Base-by-base conservation (phyloP, 2,888 invertebrate genomes). In the Philereme transversata region DNA sequence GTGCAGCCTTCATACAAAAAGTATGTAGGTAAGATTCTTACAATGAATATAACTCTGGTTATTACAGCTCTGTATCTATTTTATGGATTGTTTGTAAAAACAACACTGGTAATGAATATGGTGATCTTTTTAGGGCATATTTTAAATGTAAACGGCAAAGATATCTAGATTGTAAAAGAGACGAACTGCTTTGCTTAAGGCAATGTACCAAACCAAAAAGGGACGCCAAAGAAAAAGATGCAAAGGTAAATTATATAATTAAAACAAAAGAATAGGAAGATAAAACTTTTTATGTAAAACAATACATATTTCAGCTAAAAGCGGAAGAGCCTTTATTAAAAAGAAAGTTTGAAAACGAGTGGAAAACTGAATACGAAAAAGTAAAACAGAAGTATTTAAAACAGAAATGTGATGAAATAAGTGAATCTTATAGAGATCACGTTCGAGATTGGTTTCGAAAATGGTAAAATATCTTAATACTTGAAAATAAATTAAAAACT, bases 391-490 rank as follows among this genome's bases (percentile, higher is more conserved):
- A 75, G 3, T 82, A 70, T 62, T 59, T 76, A 4, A 69, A 72
- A 66, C 68, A 55, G 50, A 79, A 74, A 59, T 65, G 64, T 9
- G 74, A 75, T 34, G 73, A 75, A 8, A 68, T 86, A 0, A 67
- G 67, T 33, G 88, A 86, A 57, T 81, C 87, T 53, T 79, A 77
- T 58, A 72, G 84, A 63, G 86, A 84, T 53, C 69, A 77, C 49
- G 75, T 86, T 4, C 79, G 87, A 60, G 69, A 75, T 48, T 90
- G 90, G 89, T 86, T 88, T 71, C 62, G 69, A n/a, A 75, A 76
- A 70, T 89, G 89, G 89, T 88, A 78, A 33, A 36, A 22, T 22
- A 22, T 22, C 22, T 3, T 22, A 22, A 22, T 22, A 22, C 22
- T 22, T 22, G 3, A 22, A 2, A 22, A 22, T 22, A 22, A 22